phyloP scores from a whole-genome alignment of 1,140 invertebrate genomes.

The Euura lappo region DNA sequence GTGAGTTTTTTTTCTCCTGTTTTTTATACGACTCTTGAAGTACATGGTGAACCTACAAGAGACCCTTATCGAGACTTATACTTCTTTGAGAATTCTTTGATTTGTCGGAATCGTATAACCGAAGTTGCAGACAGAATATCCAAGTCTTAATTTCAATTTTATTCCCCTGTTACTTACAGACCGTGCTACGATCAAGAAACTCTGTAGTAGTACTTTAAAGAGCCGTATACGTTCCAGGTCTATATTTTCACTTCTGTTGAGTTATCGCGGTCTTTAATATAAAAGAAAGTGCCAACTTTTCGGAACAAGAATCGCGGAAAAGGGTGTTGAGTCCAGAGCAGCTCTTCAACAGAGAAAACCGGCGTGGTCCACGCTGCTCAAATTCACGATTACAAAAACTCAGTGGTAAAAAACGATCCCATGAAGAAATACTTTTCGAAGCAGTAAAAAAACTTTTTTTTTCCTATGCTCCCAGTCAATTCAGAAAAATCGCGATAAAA shows the following conservation, averaged over 20 bases:
- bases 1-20: not conserved
- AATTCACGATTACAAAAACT: not conserved
- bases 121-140: not conserved
- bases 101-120: not conserved
- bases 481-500: not conserved
- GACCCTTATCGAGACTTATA: not conserved
- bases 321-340: not conserved
- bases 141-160: slow-evolving; percentile 7
- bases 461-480: not conserved
- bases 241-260: not conserved
- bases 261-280: slow-evolving; percentile 3
- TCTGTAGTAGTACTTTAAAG: not conserved
- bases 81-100: slow-evolving; percentile 5
- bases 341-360: not conserved
- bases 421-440: not conserved
- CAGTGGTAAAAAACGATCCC: not conserved
- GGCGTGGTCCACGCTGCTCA: not conserved
- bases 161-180: not conserved
- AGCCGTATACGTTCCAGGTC: not conserved
- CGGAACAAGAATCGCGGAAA: not conserved
- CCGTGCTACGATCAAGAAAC: not conserved
- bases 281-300: slow-evolving; percentile 5
- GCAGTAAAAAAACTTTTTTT: not conserved
- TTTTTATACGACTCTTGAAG: not conserved
- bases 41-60: not conserved